Base-by-base conservation (phyloP, 2,888 invertebrate species). In the Girardia tigrina region DNA sequence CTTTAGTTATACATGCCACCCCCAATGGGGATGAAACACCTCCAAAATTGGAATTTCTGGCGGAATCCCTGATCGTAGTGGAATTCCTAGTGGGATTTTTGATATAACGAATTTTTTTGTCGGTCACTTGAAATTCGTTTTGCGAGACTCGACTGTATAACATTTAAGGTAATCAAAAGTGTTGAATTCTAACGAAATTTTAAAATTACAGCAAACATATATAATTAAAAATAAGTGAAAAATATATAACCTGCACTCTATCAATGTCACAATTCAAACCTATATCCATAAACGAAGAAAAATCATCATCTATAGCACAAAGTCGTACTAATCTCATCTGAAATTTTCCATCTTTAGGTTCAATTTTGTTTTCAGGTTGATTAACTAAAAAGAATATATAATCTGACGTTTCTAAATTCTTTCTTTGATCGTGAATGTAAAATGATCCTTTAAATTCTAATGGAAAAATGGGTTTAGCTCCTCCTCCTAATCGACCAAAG, bases 381-480 rank as follows among this genome's bases (percentile, higher is more conserved):
- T 56, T 56, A 56, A 56, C n/a, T 23, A 56, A 56, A 56, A 12
- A 56, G n/a, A 8, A 56, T 56, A 56, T 56, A n/a, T 56, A 56
- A 23, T 56, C 56, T n/a, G 4, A 12, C 4, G n/a, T 2, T 20
- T 4, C 2, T 56, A 56, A n/a, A 56, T 16, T 23, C 6, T 8
- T 56, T 56, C 56, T 56, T 4, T 4, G n/a, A 56, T 56, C 56
- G 23, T 16, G 56, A 56, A 56, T 8, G 23, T 56, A 23, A 56
- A 56, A 56, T 4, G 56, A 56, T 56, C 56, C 56, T 56, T 56
- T 56, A 56, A 56, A 56, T 56, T 56, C 56, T 23, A 56, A 56
- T 8, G 56, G 56, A 56, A 8, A 56, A 20, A 56, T 56, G n/a
- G 56, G n/a, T 8, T 56, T 56, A n/a, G 4, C 4, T 8, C 56